phyloP scores from a whole-genome alignment of 2,113 vertebrate species.

The Cromileptes altivelis region DNA sequence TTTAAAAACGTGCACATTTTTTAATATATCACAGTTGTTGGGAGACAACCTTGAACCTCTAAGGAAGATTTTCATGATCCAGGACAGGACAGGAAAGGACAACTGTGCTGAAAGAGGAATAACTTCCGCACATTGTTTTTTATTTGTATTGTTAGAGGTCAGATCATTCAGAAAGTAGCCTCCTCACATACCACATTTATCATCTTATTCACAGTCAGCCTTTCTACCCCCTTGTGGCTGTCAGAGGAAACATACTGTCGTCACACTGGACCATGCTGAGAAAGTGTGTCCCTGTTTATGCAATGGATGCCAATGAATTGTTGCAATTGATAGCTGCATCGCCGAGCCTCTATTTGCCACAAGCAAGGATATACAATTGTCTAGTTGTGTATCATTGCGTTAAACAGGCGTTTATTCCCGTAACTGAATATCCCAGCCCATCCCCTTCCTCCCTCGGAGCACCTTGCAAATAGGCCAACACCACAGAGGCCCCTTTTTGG shows the following conservation, averaged over 20 bases:
- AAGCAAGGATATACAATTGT: conserved; percentile 18
- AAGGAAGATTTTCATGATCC: background rate
- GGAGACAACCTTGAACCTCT: background rate
- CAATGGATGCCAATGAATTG: background rate
- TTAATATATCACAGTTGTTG: too few species aligned
- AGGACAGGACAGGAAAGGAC: background rate
- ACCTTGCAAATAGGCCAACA: conserved; percentile 14
- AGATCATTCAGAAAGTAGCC: background rate
- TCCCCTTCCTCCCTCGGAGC: background rate
- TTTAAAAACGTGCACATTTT: background rate
- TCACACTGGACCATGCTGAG: background rate
- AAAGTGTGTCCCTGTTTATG: conserved; percentile 4
- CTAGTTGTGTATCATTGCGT: conserved; percentile 32
- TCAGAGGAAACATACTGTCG: background rate
- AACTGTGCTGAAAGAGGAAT: background rate
- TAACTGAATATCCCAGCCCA: conserved; percentile 49
- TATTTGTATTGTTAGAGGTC: background rate
- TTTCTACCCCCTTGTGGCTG: conserved; percentile 21
- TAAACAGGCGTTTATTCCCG: conserved; percentile 37
- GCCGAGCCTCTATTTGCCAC: background rate
- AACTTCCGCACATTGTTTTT: background rate
- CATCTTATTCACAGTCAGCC: background rate
- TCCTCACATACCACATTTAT: background rate
- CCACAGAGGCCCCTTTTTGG: conserved; percentile 54
- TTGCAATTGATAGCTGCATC: background rate